These are phyloP conservation scores for Collichthys lucidus DNA, from an alignment of 2,113 vertebrate genomes.

Conservation along the genomic window DNA sequence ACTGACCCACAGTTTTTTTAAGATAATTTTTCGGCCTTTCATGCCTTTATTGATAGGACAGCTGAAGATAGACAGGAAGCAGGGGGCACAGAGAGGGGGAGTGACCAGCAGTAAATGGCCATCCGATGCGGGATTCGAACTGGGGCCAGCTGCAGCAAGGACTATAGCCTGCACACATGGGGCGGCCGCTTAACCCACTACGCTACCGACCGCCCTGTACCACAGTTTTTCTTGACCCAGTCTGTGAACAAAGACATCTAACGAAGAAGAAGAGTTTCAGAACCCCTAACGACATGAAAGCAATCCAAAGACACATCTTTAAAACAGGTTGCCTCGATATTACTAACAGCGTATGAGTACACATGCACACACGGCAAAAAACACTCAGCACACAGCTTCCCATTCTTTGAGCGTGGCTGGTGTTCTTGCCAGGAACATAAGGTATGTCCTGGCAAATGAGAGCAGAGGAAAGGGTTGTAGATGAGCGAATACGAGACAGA, in stretches of 20 bases:
- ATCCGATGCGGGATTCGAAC: no score
- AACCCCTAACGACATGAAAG: constrained; percentile 20
- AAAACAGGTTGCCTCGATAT: constrained; percentile 4
- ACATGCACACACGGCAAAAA: constrained; percentile 22
- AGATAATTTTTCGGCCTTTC: no score
- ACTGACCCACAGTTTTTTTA: background rate
- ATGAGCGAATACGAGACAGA: constrained; percentile 46
- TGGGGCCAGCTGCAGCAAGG: no score
- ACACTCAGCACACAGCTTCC: constrained; percentile 28
- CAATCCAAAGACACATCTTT: constrained; percentile 27
- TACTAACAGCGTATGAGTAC: constrained; percentile 1
- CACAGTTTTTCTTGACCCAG: background rate
- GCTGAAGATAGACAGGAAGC: no score
- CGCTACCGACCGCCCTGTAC: background rate
- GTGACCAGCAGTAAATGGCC: no score
- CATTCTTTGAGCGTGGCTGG: constrained; percentile 31
- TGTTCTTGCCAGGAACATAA: constrained; percentile 61
- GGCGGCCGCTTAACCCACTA: no score
- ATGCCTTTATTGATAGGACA: no score
- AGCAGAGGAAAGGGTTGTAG: constrained; percentile 46
- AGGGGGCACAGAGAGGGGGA: no score
- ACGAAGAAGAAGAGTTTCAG: background rate
- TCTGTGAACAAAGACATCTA: constrained; percentile 15
- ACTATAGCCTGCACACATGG: no score
- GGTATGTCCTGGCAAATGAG: constrained; percentile 64